Conservation (phyloP, 2,113 vertebrate species). For the Monarcha castaneiventris region DNA sequence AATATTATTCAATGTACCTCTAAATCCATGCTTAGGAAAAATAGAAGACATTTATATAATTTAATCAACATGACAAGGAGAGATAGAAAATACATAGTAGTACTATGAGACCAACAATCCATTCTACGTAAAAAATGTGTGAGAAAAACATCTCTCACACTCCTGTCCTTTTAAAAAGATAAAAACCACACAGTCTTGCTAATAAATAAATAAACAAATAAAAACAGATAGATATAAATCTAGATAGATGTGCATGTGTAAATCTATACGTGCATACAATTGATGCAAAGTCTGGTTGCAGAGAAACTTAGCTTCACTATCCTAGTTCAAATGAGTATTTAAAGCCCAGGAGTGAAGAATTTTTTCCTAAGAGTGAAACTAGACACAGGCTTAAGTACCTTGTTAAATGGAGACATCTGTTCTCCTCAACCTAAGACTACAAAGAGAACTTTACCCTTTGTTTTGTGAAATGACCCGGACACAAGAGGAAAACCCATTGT, state of each 20-base stretch:
- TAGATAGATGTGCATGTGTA: background rate
- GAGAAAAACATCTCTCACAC: background rate
- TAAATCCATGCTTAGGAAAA: background rate
- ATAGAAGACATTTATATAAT: background rate
- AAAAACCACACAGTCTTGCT: background rate
- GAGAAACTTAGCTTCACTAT: background rate
- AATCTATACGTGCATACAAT: background rate
- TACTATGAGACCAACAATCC: background rate
- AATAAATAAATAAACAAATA: background rate
- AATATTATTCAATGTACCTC: background rate
- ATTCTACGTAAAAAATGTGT: background rate
- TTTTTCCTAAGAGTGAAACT: background rate
- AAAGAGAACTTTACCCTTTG: conserved; percentile 2
- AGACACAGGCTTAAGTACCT: conserved; percentile 8
- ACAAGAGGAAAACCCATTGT: background rate
- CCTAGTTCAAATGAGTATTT: background rate
- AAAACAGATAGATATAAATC: no score
- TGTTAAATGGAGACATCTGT: conserved; percentile 8
- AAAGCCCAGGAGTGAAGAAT: background rate
- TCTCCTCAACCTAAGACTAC: background rate
- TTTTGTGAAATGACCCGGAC: background rate
- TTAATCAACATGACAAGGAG: background rate
- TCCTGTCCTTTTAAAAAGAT: background rate
- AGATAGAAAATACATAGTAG: background rate
- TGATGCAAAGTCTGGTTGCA: background rate